These are phyloP conservation scores for Bombus balteatus DNA, from an alignment of 1,140 invertebrate species.

Conservation along the genomic window DNA sequence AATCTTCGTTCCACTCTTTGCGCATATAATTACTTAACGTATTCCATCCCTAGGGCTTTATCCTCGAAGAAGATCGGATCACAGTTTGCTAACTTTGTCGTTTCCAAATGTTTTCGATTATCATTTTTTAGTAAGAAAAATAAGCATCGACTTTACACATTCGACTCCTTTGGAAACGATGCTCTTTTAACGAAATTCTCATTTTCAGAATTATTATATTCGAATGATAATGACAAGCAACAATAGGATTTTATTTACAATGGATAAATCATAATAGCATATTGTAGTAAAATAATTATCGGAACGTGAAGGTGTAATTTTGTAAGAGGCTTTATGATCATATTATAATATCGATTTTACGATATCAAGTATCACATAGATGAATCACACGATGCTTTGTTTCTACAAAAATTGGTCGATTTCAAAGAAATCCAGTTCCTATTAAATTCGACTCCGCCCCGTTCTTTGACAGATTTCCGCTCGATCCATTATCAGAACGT, in stretches of 20 bases:
- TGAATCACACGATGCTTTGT: slow-evolving; percentile 1
- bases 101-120: neutral
- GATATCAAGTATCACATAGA: neutral
- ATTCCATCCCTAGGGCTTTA: neutral
- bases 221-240: too few relatives aligned
- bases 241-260: too few relatives aligned
- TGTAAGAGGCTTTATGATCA: neutral
- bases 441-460: neutral
- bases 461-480: neutral
- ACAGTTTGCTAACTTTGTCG: neutral
- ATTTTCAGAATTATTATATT: too few relatives aligned
- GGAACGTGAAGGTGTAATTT: too few relatives aligned
- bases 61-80: too few relatives aligned
- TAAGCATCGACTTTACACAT: neutral
- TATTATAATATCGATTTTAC: too few relatives aligned
- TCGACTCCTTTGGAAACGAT: too few relatives aligned
- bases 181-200: too few relatives aligned
- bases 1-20: neutral
- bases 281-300: too few relatives aligned
- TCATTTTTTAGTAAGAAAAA: neutral
- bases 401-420: slow-evolving; percentile 2
- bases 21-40: neutral
- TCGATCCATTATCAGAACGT: neutral
- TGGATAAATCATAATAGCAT: too few relatives aligned
- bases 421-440: neutral